Base-by-base conservation (phyloP, 2,888 invertebrate genomes). In the Psococerastis gibbosa region DNA sequence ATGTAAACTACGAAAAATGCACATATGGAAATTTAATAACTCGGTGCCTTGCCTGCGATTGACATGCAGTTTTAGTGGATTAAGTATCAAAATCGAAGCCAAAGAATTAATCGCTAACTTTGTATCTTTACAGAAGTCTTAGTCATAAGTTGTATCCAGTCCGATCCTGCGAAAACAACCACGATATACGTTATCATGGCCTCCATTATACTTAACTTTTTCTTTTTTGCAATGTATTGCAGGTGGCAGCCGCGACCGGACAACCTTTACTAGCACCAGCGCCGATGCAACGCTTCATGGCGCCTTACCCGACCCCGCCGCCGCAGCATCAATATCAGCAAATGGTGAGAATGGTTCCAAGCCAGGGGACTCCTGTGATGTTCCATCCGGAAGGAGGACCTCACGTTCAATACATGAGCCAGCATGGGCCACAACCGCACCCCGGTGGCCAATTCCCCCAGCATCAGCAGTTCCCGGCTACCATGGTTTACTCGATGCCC, bases 251-350 rank as follows among this genome's bases (percentile, higher is more conserved):
- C 16, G 75, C 75, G 48, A 83, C 84, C 32, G 88, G 88, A 0
- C 87, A 84, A 60, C 87, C 88, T 3, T 66, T 89, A 46, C 62
- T 88, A 53, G 81, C 87, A 32, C 78, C 84, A 17, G 80, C 78
- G 16, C 81, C 84, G 9, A 66, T 85, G 57, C 78, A 75, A 42
- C 55, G 52, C 47, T 58, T 56, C 49, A 51, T 56, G 17, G 54
- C 57, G 45, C 56, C 56, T 42, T 50, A 50, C 11, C 55, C 56
- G 48, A 49, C 52, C 32, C 54, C 54, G 3, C 57, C 62, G 44
- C 60, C 63, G 23, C n/a, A n/a, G n/a, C 60, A 61, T 51, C 59
- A 59, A 20, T 62, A 63, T 48, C 62, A 62, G 44, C 65, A 61
- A 54, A 62, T 73, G 68, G 69, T 81, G 52, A 71, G 80, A 44